phyloP scores from a whole-genome alignment of 2,888 invertebrate genomes.

The Entomobrya multifasciata region DNA sequence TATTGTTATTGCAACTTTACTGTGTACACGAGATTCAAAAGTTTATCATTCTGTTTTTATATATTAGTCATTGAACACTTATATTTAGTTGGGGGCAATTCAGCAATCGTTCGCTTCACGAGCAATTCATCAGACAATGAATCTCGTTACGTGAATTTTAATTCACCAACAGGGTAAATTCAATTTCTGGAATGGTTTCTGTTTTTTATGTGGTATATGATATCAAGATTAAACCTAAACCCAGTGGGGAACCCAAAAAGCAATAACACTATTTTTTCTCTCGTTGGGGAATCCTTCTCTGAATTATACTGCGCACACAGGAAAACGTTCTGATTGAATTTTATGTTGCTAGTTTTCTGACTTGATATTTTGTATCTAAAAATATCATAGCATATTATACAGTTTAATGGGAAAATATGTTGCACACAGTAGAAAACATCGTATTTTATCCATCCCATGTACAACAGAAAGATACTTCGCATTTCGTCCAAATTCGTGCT shows the following conservation, averaged over 20 bases:
- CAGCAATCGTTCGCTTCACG: slow-evolving; percentile 5
- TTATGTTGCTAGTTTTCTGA: too few species aligned
- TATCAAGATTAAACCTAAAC: slow-evolving; percentile 25
- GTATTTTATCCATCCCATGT: too few species aligned
- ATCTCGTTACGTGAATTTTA: slow-evolving; percentile 53
- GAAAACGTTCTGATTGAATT: background rate
- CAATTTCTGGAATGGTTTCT: background rate
- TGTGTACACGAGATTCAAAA: too few species aligned
- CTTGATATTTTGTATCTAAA: too few species aligned
- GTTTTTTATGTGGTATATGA: background rate
- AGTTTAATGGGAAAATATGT: too few species aligned
- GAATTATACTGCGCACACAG: background rate
- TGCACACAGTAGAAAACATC: too few species aligned
- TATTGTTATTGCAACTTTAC: too few species aligned
- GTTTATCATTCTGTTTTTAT: too few species aligned
- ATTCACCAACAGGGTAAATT: slow-evolving; percentile 18
- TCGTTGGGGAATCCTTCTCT: background rate
- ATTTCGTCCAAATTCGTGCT: background rate
- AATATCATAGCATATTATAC: too few species aligned
- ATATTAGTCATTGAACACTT: background rate
- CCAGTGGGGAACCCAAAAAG: background rate
- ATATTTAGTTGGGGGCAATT: background rate
- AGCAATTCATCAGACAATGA: slow-evolving; percentile 52
- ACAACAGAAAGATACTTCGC: too few species aligned
- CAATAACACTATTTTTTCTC: slow-evolving; percentile 27